Evolutionary conservation across 2,113 vertebrate species (phyloP).

Genomic region (Tachycineta bicolor): DNA sequence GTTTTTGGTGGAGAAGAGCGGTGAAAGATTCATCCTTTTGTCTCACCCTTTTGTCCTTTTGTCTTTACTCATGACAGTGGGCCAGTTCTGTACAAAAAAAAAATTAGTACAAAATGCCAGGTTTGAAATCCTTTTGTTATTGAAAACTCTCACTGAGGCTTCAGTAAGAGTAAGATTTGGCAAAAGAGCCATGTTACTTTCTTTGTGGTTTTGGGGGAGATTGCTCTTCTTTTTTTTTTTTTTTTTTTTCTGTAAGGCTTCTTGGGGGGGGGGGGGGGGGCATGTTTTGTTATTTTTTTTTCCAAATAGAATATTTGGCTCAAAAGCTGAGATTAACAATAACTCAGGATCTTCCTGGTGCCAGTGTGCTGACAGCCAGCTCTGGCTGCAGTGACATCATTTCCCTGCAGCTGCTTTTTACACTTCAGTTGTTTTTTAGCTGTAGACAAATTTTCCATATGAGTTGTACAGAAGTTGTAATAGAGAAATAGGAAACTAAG

Average conservation of each 20-base stretch:
- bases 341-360: conserved; percentile 20
- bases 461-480: conserved; percentile 36
- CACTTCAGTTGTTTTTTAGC: conserved; percentile 43
- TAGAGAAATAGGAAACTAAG: conserved; percentile 22
- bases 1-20: background rate
- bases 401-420: conserved; percentile 53
- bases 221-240: too few species aligned
- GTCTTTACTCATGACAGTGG: background rate
- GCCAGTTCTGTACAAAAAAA: background rate
- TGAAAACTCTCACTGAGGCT: too few species aligned
- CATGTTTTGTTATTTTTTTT: background rate
- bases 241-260: too few species aligned
- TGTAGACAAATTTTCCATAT: conserved; percentile 15
- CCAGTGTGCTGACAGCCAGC: background rate
- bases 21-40: background rate
- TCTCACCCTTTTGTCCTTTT: background rate
- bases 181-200: background rate
- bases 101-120: background rate
- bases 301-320: background rate
- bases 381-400: conserved; percentile 21
- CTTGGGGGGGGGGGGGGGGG: too few species aligned
- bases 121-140: too few species aligned
- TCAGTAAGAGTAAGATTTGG: background rate
- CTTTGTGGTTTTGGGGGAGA: background rate
- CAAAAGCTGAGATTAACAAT: background rate